Evolutionary conservation across 1,140 invertebrate species (phyloP).

Genomic region (Charaxes varanes): DNA sequence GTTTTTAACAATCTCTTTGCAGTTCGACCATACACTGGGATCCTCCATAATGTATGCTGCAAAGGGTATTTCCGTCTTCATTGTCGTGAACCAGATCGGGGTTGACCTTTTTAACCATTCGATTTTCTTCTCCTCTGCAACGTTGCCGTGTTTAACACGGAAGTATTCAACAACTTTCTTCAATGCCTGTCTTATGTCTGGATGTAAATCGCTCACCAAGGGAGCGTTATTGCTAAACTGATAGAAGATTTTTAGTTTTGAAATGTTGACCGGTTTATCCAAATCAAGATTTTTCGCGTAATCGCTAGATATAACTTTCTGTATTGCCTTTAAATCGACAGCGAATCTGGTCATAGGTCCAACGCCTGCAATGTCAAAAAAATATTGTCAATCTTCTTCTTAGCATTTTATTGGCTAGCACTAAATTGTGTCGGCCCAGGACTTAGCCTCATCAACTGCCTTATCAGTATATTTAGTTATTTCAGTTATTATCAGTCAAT

Average conservation of each 20-base stretch:
- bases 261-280: conserved; percentile 79
- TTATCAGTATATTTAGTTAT: too few species aligned
- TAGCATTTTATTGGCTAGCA: too few species aligned
- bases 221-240: conserved; percentile 88
- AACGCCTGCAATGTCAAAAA: conserved; percentile 77
- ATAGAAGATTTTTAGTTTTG: conserved; percentile 85
- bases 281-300: conserved; percentile 79
- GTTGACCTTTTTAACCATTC: conserved; percentile 75
- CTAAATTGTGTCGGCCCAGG: too few species aligned
- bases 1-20: conserved; percentile 83
- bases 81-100: conserved; percentile 83
- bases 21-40: conserved; percentile 76
- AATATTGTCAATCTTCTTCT: too few species aligned
- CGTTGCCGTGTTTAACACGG: conserved; percentile 75
- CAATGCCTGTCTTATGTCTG: conserved; percentile 83
- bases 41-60: conserved; percentile 80
- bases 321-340: conserved; percentile 86
- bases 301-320: conserved; percentile 83
- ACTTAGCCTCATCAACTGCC: too few species aligned
- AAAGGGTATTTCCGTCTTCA: conserved; percentile 81
- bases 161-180: conserved; percentile 78
- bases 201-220: conserved; percentile 81
- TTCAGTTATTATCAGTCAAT: too few species aligned
- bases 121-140: conserved; percentile 76
- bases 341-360: conserved; percentile 95